phyloP scores from a whole-genome alignment of 2,113 vertebrate species.

The Agapornis roseicollis region DNA sequence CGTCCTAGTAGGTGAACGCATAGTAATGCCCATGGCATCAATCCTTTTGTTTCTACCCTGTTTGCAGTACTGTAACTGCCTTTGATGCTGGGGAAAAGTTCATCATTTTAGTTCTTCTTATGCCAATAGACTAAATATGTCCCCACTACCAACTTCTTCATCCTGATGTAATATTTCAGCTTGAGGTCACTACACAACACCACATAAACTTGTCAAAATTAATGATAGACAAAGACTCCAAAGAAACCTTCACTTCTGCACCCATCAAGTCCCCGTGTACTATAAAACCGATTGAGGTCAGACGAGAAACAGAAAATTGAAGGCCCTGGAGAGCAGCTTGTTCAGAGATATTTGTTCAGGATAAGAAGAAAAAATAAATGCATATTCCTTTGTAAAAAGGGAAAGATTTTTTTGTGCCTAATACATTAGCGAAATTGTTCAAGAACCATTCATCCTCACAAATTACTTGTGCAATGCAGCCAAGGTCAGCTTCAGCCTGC shows the following conservation, averaged over 20 bases:
- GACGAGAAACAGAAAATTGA: neutral
- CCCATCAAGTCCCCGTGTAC: neutral
- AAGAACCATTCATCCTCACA: conserved; percentile 27
- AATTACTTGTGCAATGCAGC: neutral
- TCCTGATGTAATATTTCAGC: neutral
- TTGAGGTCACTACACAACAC: neutral
- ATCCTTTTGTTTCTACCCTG: neutral
- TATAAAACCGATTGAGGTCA: neutral
- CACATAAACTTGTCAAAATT: neutral
- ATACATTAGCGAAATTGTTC: conserved; percentile 9
- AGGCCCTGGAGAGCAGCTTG: neutral
- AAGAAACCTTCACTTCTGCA: neutral
- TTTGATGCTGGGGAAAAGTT: neutral
- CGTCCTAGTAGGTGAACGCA: neutral
- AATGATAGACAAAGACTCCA: neutral
- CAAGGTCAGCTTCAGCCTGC: conserved; percentile 57
- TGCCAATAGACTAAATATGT: neutral
- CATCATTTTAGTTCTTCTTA: neutral
- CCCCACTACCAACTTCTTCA: accelerated
- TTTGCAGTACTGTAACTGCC: neutral
- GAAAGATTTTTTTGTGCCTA: neutral
- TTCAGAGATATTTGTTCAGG: conserved; percentile 13
- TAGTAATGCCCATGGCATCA: neutral
- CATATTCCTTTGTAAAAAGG: neutral
- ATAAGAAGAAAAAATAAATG: conserved; percentile 23